Evolutionary conservation across 2,113 vertebrate species (phyloP), one percentile per base, ranked within the genome.

Genomic region (Sminthopsis crassicaudata): DNA sequence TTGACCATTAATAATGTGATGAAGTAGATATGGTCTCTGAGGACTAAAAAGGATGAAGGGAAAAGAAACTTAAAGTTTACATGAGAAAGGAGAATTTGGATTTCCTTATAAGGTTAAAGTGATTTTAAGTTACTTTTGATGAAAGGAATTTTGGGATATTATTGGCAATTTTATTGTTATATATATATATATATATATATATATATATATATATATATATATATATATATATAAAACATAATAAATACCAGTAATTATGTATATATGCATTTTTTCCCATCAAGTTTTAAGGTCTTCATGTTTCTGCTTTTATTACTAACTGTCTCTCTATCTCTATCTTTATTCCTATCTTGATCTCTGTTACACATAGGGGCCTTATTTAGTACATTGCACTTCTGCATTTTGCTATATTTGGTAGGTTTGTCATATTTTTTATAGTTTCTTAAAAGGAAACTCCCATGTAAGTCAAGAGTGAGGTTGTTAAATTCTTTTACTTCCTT

Each of bases 1-100:
- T 93, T 27, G 92, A 53, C 91, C 67, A 89, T 51, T 46, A 95
- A 53, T 93, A 96, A 84, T 84, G 7, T 84, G n/a, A 42, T 84
- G 19, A 84, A 84, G 19, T 22, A 84, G 46, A 25, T n/a, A 88
- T 12, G 14, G 36, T 53, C 57, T 94, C 9, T 76, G 50, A 1
- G 46, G 30, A 14, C 36, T 25, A 53, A 91, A 94, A 51, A 11
- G 50, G 53, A 90, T 22, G 27, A 26, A 42, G 19, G 19, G 36
- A 36, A 8, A 42, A 84, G 36, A 84, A 84, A 42, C 42, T 24
- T 4, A 50, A 24, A 9, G 8, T 14, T 36, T 11, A 84, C 42
- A 16, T 25, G 19, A 89, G 26, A 7, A 96, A 84, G 46, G 92
- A 93, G n/a, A 84, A 42, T 84, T 42, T 84, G 19, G 1, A 9